Percentiles rank a stretch among this genome's conserved stretches.
These are phyloP conservation scores for Blastomussa wellsi DNA, from an alignment of 92 coral and sea anemone genomes.

Conservation along the genomic window DNA sequence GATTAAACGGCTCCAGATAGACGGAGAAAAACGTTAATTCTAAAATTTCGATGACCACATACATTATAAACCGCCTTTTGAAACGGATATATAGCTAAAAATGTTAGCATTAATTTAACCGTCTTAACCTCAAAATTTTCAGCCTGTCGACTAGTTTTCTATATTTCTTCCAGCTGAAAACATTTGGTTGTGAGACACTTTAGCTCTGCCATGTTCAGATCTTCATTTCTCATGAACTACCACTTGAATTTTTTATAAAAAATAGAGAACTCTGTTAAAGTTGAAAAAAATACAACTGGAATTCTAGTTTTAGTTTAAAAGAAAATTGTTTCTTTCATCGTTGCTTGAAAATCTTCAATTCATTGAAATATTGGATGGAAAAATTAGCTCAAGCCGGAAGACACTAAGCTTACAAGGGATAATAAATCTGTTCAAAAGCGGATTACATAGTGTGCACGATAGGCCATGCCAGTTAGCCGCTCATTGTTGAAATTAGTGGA, in stretches of 20 bases:
- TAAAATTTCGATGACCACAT: not conserved
- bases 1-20: not conserved
- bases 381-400: not conserved
- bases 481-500: no score
- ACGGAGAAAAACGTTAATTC: not conserved
- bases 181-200: no score
- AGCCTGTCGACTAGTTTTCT: no score
- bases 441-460: not conserved
- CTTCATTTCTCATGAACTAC: no score
- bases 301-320: not conserved
- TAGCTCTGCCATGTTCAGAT: no score
- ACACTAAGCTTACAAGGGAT: not conserved
- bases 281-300: no score
- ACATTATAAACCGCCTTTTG: not conserved
- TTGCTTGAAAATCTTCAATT: not conserved
- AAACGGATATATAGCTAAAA: not conserved
- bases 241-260: no score
- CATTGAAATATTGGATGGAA: not conserved
- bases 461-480: no score
- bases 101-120: no score
- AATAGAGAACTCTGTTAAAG: no score
- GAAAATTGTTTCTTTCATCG: not conserved
- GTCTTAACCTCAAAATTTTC: no score
- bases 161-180: no score
- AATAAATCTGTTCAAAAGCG: not conserved